Conservation (phyloP, 2,113 vertebrate species). For the Pimephales promelas region DNA sequence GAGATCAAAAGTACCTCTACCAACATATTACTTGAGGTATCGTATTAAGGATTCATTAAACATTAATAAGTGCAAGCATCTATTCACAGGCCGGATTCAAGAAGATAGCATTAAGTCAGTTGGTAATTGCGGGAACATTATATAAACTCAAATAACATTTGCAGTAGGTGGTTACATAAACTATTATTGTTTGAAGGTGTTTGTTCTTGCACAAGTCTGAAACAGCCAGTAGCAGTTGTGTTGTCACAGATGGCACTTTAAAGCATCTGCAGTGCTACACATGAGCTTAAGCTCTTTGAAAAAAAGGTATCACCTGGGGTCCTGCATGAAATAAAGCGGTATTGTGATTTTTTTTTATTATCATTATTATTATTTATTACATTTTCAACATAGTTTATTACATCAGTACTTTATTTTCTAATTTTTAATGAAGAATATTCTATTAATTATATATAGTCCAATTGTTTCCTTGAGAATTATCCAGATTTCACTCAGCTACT, state of each 20-base stretch:
- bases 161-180: constrained; percentile 2
- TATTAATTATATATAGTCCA: neutral
- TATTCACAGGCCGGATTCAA: neutral
- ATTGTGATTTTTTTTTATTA: neutral
- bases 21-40: neutral
- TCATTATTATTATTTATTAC: neutral
- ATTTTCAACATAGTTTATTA: neutral
- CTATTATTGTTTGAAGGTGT: constrained; percentile 27
- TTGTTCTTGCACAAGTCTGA: constrained; percentile 11
- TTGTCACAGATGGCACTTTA: constrained; percentile 38
- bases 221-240: constrained; percentile 20
- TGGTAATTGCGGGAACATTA: neutral
- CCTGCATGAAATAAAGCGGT: neutral
- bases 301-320: constrained; percentile 10
- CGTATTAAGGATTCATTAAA: neutral
- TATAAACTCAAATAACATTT: neutral
- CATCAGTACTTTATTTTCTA: neutral
- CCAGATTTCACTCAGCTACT: neutral
- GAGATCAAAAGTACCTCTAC: neutral
- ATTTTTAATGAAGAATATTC: neutral
- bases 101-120: neutral
- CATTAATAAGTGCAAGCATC: neutral
- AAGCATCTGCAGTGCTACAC: constrained; percentile 20
- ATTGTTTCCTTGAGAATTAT: neutral
- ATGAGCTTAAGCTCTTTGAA: constrained; percentile 10